Conservation (phyloP, 2,888 invertebrate genomes). For the Creontiades dilutus region DNA sequence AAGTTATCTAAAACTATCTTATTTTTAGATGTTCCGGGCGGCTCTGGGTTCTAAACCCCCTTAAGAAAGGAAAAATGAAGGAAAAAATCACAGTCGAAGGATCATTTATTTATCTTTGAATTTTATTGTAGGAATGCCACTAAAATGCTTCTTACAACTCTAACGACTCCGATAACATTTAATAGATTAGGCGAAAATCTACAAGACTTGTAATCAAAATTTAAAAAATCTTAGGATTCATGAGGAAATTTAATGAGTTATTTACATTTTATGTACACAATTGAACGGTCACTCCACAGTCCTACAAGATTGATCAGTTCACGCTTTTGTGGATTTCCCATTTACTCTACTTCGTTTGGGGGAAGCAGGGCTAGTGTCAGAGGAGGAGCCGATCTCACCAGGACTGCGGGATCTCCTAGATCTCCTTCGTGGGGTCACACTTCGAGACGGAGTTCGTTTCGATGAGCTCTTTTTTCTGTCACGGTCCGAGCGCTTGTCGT, state of each 20-base stretch:
- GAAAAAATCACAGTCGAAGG: no score
- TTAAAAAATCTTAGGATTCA: background rate
- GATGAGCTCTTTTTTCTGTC: conserved; percentile 2
- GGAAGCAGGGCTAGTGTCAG: background rate
- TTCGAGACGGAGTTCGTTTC: conserved; percentile 14
- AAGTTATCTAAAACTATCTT: no score
- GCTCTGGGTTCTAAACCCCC: no score
- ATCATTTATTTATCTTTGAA: no score
- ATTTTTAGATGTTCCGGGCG: no score
- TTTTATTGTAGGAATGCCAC: no score
- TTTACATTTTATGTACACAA: conserved; percentile 36
- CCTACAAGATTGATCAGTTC: background rate
- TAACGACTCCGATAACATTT: background rate
- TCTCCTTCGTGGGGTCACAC: background rate
- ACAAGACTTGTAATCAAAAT: background rate
- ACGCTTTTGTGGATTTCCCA: conserved; percentile 42
- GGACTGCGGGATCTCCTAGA: conserved; percentile 25
- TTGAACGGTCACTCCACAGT: background rate
- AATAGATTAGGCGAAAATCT: conserved; percentile 25
- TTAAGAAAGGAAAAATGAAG: no score
- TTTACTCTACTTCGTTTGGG: conserved; percentile 26
- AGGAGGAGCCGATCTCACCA: conserved; percentile 13
- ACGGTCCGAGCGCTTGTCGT: conserved; percentile 1
- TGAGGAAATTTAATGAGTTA: background rate
- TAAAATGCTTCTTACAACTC: no score